Conservation (phyloP, 2,888 invertebrate genomes). For the Apodemia mormo region DNA sequence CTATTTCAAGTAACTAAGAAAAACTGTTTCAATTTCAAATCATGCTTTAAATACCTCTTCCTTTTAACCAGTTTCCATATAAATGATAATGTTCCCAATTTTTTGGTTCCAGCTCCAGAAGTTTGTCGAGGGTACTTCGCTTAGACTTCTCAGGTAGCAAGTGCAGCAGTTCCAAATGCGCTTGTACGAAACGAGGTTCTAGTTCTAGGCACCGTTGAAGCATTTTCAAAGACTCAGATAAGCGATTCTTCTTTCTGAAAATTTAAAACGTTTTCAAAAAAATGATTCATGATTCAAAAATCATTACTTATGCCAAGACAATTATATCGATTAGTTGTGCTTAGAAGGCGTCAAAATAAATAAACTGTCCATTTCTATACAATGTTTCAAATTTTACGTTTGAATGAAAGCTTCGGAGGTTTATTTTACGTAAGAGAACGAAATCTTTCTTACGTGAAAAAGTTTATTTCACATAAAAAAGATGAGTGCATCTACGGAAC, state of each 20-base stretch:
- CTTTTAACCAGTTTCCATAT: constrained; percentile 87
- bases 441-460: too few species aligned
- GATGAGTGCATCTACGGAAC: too few species aligned
- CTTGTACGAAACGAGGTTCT: constrained; percentile 86
- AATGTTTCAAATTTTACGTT: too few species aligned
- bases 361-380: too few species aligned
- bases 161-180: constrained; percentile 85
- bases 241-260: constrained; percentile 85
- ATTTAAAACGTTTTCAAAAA: not conserved
- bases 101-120: constrained; percentile 84
- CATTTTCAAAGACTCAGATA: constrained; percentile 84
- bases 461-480: too few species aligned
- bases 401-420: too few species aligned
- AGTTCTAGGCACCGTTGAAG: constrained; percentile 85
- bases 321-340: too few species aligned
- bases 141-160: constrained; percentile 77
- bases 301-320: too few species aligned
- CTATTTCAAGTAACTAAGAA: too few species aligned
- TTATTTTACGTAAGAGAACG: too few species aligned
- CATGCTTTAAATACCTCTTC: constrained; percentile 75
- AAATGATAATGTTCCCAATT: constrained; percentile 87
- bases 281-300: not conserved
- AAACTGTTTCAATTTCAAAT: too few species aligned
- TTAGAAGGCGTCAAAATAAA: too few species aligned
- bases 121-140: constrained; percentile 81